Base-by-base conservation (phyloP, 2,888 invertebrate genomes). In the Ceratothoa steindachneri region DNA sequence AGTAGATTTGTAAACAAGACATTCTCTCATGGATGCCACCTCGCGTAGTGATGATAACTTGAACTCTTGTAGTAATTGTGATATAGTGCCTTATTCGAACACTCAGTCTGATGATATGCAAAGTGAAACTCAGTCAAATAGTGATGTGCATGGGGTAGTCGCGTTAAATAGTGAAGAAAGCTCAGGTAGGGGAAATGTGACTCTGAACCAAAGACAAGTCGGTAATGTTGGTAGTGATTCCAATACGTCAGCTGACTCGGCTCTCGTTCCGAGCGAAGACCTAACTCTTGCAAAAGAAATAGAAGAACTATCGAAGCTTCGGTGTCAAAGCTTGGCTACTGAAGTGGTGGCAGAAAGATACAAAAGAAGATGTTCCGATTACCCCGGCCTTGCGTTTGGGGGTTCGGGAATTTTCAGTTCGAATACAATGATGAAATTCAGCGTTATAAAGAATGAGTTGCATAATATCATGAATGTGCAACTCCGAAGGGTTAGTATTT, bases 391-490 rank as follows among this genome's bases (percentile, higher is more conserved):
- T 75, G 94, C 94, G 0, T 93, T 95, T 84, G 94, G 93, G 12
- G 73, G 80, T 69, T 90, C 92, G 81, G 94, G 94, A 80, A 92
- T 95, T 84, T 95, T 95, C 87, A 95, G 94, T 83, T 95, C 96
- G 73, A 96, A 95, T 84, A 96, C 97, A 9, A 91, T 97, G 90
- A 96, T 97, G 92, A 97, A 96, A 87, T 96, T 97, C 86, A 93
- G 92, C 85, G 91, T 97, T 81, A 97, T 97, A 84, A 91, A 91
- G 85, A 97, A 97, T 85, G 97, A 97, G 87, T 89, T 97, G 84
- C 95, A 96, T 88, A 97, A 97, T 87, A 95, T 97, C 85, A 93
- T 94, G 89, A 93, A 94, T 85, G 94, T 94, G 85, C 95, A 96
- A 85, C 88, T 97, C 82, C 95, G 93, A 89, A 90, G 95, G 95